Conservation (phyloP, 2,888 invertebrate species). For the Amblyjoppa fuscipennis region DNA sequence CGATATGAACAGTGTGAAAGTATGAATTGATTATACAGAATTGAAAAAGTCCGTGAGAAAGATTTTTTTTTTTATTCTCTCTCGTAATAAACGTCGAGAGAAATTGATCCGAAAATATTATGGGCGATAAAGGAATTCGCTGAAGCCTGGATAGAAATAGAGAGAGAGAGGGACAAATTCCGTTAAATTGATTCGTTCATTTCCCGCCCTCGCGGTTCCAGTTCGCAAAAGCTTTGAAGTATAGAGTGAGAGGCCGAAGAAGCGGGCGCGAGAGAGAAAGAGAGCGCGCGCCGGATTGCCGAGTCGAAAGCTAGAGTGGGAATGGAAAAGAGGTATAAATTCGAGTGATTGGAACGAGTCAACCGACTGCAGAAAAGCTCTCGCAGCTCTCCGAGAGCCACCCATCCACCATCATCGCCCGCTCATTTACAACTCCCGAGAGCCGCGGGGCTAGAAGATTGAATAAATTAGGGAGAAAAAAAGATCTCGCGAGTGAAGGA, state of each 20-base stretch:
- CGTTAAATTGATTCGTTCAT: constrained; percentile 64
- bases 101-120: constrained; percentile 53
- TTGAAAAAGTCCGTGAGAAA: background rate
- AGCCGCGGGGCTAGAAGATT: constrained; percentile 32
- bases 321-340: constrained; percentile 50
- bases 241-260: constrained; percentile 27
- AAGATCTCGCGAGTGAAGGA: background rate
- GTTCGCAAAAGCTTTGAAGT: constrained; percentile 50
- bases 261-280: background rate
- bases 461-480: constrained; percentile 48
- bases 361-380: constrained; percentile 33
- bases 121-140: constrained; percentile 20
- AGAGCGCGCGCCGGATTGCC: constrained; percentile 2
- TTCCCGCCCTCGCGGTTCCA: constrained; percentile 49
- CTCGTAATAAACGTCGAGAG: constrained; percentile 10
- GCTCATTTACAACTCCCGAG: constrained; percentile 45
- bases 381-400: constrained; percentile 15
- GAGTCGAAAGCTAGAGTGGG: constrained; percentile 42
- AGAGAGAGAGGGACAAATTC: constrained; percentile 26
- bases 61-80: background rate
- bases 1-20: background rate
- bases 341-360: constrained; percentile 44
- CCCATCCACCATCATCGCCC: constrained; percentile 17
- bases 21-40: background rate
- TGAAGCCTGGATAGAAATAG: background rate